Evolutionary conservation across 2,888 invertebrate genomes (phyloP), one percentile per base, ranked within the genome.

Genomic region (Temnothorax rugatulus): DNA sequence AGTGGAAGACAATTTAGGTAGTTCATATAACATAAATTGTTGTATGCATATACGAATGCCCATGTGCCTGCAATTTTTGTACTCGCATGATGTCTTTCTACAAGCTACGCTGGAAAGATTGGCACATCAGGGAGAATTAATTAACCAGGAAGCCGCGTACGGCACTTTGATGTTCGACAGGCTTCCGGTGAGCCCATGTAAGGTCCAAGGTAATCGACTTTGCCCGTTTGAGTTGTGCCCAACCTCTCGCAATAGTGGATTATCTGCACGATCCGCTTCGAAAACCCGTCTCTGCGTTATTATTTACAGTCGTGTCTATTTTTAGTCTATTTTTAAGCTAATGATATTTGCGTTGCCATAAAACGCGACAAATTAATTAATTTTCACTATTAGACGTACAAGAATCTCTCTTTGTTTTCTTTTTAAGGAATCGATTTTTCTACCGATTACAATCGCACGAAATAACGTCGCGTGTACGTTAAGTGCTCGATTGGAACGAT

Each of bases 121-220:
- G 75, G 34, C 47, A 47, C 75, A 74, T 75, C 75, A 63, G 85
- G 77, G 84, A 85, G 83, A 93, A 93, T 93, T 93, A 92, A 88
- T 91, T 91, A 91, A 76, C 91, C 85, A 88, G 92, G 94, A 94
- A 94, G 92, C 93, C 93, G 91, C 89, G 89, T 88, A 87, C 85
- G 88, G 90, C 89, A 91, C 94, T 94, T 94, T 93, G 94, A 94
- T 94, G 93, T 94, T 91, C 91, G 86, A 90, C 91, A 88, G 93
- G 93, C 92, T 93, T 94, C 94, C 92, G 92, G 87, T 88, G 84
- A 81, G 85, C 84, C 84, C 86, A 86, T 89, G 89, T 92, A 92
- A 93, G 91, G 91, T 92, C 91, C 92, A 91, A 92, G 91, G 90
- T 93, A 93, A 94, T 93, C 93, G 92, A 93, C 93, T 93, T 92